A percentile compares a stretch with the other conserved stretches of the same genome.
Evolutionary conservation across 1,140 invertebrate genomes (phyloP).

Genomic region (Drosophila willistoni): DNA sequence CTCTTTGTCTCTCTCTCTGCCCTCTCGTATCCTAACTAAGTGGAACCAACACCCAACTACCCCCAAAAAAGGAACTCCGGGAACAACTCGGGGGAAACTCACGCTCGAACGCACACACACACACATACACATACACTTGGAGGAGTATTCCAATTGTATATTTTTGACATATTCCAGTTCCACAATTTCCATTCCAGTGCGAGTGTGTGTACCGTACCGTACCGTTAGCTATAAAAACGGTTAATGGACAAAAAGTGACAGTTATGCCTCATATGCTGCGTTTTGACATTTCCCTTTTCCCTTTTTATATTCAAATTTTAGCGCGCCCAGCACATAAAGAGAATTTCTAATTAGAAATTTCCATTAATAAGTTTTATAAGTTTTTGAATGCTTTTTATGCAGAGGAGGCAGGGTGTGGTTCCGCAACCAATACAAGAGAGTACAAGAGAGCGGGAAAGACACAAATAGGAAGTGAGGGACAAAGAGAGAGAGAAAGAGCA

Average conservation of each 20-base stretch:
- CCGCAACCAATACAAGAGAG: slow-evolving; percentile 23
- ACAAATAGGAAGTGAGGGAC: slow-evolving; percentile 28
- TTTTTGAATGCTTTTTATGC: slow-evolving; percentile 70
- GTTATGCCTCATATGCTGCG: slow-evolving; percentile 51
- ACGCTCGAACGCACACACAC: slow-evolving; percentile 34
- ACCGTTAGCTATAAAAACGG: slow-evolving; percentile 48
- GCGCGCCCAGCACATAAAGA: slow-evolving; percentile 29
- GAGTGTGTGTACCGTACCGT: slow-evolving; percentile 26
- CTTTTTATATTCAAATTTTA: slow-evolving; percentile 50
- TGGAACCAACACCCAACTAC: slow-evolving; percentile 66
- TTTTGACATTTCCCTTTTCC: slow-evolving; percentile 21
- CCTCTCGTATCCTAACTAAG: background rate
- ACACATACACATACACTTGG: slow-evolving; percentile 29
- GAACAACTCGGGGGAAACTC: slow-evolving; percentile 25
- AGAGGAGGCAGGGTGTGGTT: slow-evolving; percentile 76
- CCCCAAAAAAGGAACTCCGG: slow-evolving; percentile 41
- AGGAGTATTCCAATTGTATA: slow-evolving; percentile 70
- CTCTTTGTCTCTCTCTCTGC: background rate
- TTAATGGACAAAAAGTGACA: slow-evolving; percentile 57
- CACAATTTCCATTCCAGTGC: slow-evolving; percentile 25
- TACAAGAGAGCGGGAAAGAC: slow-evolving; percentile 34
- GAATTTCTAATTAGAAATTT: slow-evolving; percentile 79
- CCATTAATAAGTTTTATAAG: slow-evolving; percentile 27
- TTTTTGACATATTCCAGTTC: slow-evolving; percentile 73
- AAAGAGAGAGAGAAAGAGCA: slow-evolving; percentile 41